phyloP scores from a whole-genome alignment of 2,113 vertebrate genomes.

The Hydropotes inermis region DNA sequence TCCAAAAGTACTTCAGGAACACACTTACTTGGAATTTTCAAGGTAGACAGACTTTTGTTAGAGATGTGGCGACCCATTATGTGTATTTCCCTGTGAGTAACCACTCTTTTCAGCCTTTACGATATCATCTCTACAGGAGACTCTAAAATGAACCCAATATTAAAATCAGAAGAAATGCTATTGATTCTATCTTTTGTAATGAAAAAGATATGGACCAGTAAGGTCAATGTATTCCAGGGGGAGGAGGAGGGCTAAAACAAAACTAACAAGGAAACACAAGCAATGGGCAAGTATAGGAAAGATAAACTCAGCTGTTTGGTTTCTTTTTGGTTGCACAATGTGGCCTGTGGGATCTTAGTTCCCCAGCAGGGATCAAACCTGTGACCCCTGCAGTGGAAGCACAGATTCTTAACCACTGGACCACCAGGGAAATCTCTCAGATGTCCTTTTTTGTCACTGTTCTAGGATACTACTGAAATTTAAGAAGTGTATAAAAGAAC shows the following conservation, averaged over 20 bases:
- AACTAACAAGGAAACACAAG: neutral
- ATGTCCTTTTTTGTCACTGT: neutral
- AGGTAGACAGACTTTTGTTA: neutral
- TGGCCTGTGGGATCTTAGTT: neutral
- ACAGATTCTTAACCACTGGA: neutral
- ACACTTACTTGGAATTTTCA: neutral
- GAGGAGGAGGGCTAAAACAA: neutral
- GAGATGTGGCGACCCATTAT: accelerated
- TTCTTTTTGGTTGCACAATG: neutral
- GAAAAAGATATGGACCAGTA: too few species aligned
- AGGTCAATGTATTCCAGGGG: neutral
- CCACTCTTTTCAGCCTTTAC: neutral
- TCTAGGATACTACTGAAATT: neutral
- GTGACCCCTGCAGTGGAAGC: neutral
- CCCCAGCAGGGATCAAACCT: neutral
- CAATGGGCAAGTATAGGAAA: neutral
- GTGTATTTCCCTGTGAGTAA: neutral
- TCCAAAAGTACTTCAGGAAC: neutral
- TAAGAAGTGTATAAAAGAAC: neutral
- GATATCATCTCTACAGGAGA: neutral
- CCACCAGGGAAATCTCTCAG: neutral
- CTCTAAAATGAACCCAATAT: neutral
- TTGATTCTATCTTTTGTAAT: neutral
- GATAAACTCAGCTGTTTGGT: neutral
- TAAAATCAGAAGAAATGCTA: neutral